A percentile compares a stretch with the other conserved stretches of the same genome.
Conservation (phyloP, 2,113 vertebrate species). For the Romanogobio albipinnatus region DNA sequence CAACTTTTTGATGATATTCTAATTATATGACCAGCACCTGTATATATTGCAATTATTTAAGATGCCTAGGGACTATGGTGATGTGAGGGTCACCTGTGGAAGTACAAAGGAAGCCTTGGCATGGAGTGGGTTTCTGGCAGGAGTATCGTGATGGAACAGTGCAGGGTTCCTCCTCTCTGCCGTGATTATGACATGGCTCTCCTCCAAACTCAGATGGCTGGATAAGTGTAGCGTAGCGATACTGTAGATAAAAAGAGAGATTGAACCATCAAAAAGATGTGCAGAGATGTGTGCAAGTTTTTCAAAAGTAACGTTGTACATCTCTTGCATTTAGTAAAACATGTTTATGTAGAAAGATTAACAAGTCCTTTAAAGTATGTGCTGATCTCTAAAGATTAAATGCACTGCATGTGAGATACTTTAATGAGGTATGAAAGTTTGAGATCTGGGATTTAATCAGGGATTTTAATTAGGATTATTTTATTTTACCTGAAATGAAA, state of each 20-base stretch:
- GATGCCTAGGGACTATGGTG: neutral
- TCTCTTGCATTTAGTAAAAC: neutral
- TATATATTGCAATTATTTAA: neutral
- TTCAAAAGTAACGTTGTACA: neutral
- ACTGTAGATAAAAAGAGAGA: constrained; percentile 72
- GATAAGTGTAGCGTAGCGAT: constrained; percentile 79
- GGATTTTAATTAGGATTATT: too few relatives aligned
- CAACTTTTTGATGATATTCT: too few relatives aligned
- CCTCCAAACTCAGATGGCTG: constrained; percentile 86
- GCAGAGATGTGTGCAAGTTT: neutral
- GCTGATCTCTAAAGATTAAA: neutral
- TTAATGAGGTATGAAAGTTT: too few relatives aligned
- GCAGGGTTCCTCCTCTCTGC: constrained; percentile 83
- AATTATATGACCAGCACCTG: too few relatives aligned
- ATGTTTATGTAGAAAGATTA: neutral
- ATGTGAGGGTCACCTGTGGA: constrained; percentile 78
- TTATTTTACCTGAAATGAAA: too few relatives aligned
- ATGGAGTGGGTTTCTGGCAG: constrained; percentile 77
- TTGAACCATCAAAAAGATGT: neutral
- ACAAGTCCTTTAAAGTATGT: neutral
- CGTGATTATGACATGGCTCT: constrained; percentile 76
- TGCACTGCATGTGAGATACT: too few relatives aligned
- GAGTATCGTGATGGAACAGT: constrained; percentile 66
- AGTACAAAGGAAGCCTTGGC: constrained; percentile 87
- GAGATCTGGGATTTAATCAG: too few relatives aligned